Percentiles rank a stretch among this genome's conserved stretches.
phyloP scores from a whole-genome alignment of 2,888 invertebrate species.

The Melitaea athalia region DNA sequence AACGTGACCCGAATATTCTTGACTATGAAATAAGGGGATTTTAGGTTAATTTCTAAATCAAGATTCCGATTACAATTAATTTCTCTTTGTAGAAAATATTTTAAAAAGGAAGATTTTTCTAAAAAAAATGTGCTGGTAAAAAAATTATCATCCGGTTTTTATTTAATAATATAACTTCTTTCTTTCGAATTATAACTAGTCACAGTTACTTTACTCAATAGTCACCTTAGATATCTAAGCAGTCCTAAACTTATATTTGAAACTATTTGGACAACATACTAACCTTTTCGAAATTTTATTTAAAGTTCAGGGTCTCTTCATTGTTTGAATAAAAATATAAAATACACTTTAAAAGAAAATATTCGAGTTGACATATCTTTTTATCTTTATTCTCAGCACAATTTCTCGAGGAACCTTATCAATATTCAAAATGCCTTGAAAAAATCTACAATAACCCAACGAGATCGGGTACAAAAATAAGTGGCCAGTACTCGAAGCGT shows the following conservation, averaged over 20 bases:
- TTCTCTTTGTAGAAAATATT: neutral
- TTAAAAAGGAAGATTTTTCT: neutral
- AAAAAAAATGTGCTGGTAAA: neutral
- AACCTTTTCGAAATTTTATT: no score
- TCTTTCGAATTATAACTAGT: no score
- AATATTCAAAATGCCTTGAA: conserved; percentile 8
- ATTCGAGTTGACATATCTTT: neutral
- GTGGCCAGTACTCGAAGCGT: conserved; percentile 22
- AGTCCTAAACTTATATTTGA: no score
- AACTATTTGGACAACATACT: no score
- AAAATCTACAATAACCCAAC: conserved; percentile 7
- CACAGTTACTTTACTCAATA: no score
- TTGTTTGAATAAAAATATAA: no score
- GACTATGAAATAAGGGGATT: conserved; percentile 33
- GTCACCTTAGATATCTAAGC: no score
- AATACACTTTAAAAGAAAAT: no score
- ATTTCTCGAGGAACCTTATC: neutral
- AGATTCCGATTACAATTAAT: neutral
- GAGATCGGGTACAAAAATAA: conserved; percentile 12
- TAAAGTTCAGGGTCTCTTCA: no score
- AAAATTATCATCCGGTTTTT: neutral
- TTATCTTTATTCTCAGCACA: neutral
- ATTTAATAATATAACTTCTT: no score
- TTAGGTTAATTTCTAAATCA: conserved; percentile 12
- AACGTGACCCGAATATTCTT: conserved; percentile 42